Conservation (phyloP, 2,888 invertebrate genomes). For the Branchipolynoe longqiensis region DNA sequence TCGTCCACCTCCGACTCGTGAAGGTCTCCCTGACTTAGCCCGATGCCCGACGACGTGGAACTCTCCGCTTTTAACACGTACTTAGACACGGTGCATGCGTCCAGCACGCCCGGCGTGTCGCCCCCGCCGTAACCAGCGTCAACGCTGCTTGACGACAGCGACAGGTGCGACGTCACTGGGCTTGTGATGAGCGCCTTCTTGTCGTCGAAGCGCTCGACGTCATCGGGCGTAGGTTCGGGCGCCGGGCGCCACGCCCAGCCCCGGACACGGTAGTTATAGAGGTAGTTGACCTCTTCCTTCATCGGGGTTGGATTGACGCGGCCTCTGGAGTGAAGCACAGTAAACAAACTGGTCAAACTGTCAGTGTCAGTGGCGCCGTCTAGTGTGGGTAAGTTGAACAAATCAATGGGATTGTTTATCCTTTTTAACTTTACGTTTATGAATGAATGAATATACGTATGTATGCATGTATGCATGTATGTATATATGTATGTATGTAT, state of each 20-base stretch:
- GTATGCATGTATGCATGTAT: no score
- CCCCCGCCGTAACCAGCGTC: conserved; percentile 45
- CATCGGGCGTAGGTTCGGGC: conserved; percentile 13
- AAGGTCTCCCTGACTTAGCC: conserved; percentile 45
- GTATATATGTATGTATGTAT: not conserved
- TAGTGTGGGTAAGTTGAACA: no score
- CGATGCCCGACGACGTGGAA: conserved; percentile 34
- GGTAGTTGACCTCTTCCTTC: conserved; percentile 51
- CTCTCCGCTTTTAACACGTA: conserved; percentile 26
- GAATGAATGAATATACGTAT: no score
- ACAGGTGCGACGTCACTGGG: conserved; percentile 40
- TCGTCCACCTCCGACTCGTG: conserved; percentile 26
- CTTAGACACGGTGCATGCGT: not conserved
- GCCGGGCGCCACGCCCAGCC: conserved; percentile 45
- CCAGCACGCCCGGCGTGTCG: not conserved
- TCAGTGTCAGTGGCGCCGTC: no score
- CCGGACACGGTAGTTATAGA: conserved; percentile 46
- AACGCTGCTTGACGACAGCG: conserved; percentile 13
- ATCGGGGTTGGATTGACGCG: conserved; percentile 46
- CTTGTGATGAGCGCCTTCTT: conserved; percentile 45
- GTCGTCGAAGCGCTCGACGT: conserved; percentile 33
- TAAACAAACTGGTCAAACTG: no score
- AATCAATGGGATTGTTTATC: no score
- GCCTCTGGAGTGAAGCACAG: not conserved
- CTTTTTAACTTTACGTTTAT: no score